Conservation (phyloP, 2,113 vertebrate species). For the Marcusenius ussheri region DNA sequence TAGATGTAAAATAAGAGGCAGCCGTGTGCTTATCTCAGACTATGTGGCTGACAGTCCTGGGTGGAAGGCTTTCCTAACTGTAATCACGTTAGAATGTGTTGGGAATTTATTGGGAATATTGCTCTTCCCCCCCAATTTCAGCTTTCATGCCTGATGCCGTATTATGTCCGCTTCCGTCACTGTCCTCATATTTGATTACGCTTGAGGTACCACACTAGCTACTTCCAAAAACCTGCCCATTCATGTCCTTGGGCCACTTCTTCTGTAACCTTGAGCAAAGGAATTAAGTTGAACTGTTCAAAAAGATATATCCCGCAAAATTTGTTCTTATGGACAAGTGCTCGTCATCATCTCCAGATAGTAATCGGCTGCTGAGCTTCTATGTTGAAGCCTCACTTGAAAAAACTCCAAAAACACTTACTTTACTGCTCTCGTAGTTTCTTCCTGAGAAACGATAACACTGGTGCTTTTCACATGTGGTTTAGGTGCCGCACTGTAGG, state of each 20-base stretch:
- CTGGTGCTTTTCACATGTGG: not conserved
- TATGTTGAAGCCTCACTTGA: not conserved
- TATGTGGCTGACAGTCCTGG: not conserved
- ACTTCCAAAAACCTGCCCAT: not conserved
- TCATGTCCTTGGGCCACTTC: not conserved
- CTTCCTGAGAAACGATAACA: not conserved
- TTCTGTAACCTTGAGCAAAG: not conserved
- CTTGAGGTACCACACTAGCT: not conserved
- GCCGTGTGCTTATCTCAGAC: not conserved
- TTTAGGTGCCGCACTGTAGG: not conserved
- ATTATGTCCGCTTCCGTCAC: not conserved
- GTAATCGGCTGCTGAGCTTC: not conserved
- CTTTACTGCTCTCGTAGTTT: not conserved
- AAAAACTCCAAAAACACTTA: not conserved
- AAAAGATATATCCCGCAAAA: not conserved
- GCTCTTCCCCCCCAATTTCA: not conserved
- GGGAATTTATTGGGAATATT: not conserved
- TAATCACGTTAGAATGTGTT: not conserved
- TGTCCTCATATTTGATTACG: not conserved
- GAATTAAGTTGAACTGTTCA: not conserved
- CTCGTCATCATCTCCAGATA: not conserved
- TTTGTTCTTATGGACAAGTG: not conserved
- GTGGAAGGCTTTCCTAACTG: not conserved
- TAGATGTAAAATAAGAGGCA: slow-evolving; percentile 15
- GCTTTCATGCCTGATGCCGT: not conserved